Conservation (phyloP, 2,797 vertebrate species). For the Brachyalestes nurse region DNA sequence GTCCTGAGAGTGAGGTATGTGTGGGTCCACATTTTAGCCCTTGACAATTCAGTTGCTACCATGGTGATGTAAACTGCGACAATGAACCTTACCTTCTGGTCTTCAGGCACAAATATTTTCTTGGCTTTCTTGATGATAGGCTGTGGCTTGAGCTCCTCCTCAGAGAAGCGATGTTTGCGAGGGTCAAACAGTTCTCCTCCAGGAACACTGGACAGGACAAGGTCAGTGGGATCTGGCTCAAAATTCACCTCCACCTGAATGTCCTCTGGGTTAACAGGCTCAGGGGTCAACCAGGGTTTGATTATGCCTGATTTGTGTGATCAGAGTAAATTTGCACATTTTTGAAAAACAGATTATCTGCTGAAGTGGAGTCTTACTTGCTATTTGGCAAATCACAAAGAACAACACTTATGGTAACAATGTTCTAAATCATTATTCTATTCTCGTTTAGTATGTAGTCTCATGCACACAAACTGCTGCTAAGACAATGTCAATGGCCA, state of each 20-base stretch:
- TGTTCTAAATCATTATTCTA: no score
- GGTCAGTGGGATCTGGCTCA: constrained; percentile 92
- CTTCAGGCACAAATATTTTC: constrained; percentile 93
- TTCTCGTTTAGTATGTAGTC: no score
- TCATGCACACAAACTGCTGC: no score
- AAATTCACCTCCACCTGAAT: constrained; percentile 91
- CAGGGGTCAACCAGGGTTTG: constrained; percentile 79
- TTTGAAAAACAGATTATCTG: no score
- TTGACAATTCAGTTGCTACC: background rate
- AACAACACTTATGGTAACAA: no score
- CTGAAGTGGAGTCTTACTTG: no score
- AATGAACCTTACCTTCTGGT: constrained; percentile 90
- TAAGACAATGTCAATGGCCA: no score
- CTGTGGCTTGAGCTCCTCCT: constrained; percentile 96
- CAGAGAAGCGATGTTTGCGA: constrained; percentile 92
- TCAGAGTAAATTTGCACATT: no score
- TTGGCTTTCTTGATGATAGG: constrained; percentile 99
- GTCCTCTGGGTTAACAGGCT: constrained; percentile 82
- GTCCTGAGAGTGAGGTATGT: background rate
- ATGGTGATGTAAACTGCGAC: no score
- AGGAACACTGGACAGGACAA: constrained; percentile 93
- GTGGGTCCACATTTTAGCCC: background rate
- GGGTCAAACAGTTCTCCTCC: constrained; percentile 95
- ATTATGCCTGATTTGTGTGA: no score
- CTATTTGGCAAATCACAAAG: no score